Base-by-base conservation (phyloP, 2,888 invertebrate genomes). In the Caenorhabditis sp. region DNA sequence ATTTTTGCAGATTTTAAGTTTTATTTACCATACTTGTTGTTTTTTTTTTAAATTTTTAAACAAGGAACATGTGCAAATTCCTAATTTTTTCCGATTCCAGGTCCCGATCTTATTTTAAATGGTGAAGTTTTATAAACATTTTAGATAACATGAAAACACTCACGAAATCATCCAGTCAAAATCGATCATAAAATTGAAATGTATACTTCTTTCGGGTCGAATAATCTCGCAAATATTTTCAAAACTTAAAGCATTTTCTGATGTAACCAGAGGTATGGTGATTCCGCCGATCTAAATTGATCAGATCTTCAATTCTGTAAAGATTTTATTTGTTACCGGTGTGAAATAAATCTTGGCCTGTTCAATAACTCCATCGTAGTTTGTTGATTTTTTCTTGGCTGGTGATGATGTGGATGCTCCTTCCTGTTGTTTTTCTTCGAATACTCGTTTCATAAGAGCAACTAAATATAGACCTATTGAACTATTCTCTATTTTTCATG, bases 181-280 rank as follows among this genome's bases (percentile, higher is more conserved):
- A 63, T 85, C 84, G 17, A 83, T 65, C 75, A 78, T 76, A 57
- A 80, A 85, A 43, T 82, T 80, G 58, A 84, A 81, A 59, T 85
- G 85, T 20, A 85, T 69, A 12, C 84, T 84, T 7, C 62, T 59
- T 20, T 67, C 67, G 1, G 85, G 85, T 17, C 70, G 56, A 27
- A 84, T 80, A 14, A 53, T 50, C 1, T 67, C 61, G 10, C 84
- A 60, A 8, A 85, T 43, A 49, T 85, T 62, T 10, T 53, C 27
- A 1, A 73, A 58, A 2, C 65, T 52, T 1, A 58, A 21, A 10
- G 67, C 52, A 5, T 59, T 58, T 43, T 64, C 67, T 8, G 67
- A 61, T 20, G 52, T 49, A 17, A 60, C 52, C 2, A 56, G 59
- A 17, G 72, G 67, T 1, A 59, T 62, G 21, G 64, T 59, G 8